Conservation (phyloP, 1,140 invertebrate species). For the Heliconius melpomene region DNA sequence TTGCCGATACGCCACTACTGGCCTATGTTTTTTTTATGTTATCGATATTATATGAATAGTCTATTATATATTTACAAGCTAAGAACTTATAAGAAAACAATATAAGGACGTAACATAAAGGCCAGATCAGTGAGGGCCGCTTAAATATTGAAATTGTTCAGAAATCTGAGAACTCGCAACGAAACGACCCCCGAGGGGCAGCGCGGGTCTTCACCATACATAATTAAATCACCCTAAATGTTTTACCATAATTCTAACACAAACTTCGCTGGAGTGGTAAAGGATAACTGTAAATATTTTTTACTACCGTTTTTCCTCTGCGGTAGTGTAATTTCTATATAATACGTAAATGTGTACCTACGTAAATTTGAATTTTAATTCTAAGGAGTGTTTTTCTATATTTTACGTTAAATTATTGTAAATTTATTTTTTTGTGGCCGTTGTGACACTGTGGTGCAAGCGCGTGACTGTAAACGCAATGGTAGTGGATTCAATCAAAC, state of each 20-base stretch:
- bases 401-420: too few species aligned
- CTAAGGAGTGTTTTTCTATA: too few species aligned
- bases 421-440: too few species aligned
- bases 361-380: too few species aligned
- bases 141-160: slow-evolving; percentile 50
- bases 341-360: too few species aligned
- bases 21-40: too few species aligned
- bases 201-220: slow-evolving; percentile 41
- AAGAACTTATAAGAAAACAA: slow-evolving; percentile 19
- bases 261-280: slow-evolving; percentile 21
- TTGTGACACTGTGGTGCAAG: too few species aligned
- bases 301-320: not conserved
- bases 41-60: too few species aligned
- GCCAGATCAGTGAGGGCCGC: slow-evolving; percentile 22
- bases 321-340: too few species aligned
- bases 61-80: not conserved
- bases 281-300: slow-evolving; percentile 1
- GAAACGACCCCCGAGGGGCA: slow-evolving; percentile 38
- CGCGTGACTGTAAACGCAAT: too few species aligned
- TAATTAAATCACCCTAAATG: slow-evolving; percentile 44
- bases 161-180: slow-evolving; percentile 42
- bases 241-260: slow-evolving; percentile 46
- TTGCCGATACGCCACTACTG: too few species aligned
- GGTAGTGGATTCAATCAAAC: too few species aligned
- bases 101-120: slow-evolving; percentile 28